Conservation (phyloP, 2,113 vertebrate species). For the Epinephelus lanceolatus region DNA sequence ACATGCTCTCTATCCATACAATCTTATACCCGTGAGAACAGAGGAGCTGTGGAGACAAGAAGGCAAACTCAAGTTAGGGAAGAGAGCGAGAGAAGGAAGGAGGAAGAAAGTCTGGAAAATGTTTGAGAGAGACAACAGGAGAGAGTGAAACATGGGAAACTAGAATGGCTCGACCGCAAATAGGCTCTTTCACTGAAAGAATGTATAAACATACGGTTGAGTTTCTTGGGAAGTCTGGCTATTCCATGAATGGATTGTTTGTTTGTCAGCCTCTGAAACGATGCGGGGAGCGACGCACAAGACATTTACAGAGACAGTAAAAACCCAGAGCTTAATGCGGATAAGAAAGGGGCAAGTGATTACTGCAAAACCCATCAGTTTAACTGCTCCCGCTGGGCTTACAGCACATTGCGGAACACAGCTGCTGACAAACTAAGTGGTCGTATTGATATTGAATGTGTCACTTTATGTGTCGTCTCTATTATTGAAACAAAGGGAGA, state of each 20-base stretch:
- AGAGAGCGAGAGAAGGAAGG: slow-evolving; percentile 1
- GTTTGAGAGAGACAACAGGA: slow-evolving; percentile 54
- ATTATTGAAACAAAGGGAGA: not conserved
- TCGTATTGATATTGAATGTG: not conserved
- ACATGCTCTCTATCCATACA: slow-evolving; percentile 32
- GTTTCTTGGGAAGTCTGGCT: slow-evolving; percentile 70
- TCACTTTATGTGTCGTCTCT: not conserved
- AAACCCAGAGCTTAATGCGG: slow-evolving; percentile 16
- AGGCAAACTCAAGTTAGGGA: not conserved
- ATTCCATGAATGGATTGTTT: slow-evolving; percentile 71
- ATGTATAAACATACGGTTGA: slow-evolving; percentile 78
- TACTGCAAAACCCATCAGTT: slow-evolving; percentile 13
- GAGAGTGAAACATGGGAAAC: slow-evolving; percentile 59
- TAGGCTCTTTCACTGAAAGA: slow-evolving; percentile 64
- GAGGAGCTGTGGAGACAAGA: not conserved
- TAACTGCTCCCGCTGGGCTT: not conserved
- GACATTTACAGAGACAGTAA: slow-evolving; percentile 32
- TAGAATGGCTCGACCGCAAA: slow-evolving; percentile 66
- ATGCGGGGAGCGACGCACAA: slow-evolving; percentile 45
- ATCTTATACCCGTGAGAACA: slow-evolving; percentile 33
- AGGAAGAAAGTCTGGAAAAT: slow-evolving; percentile 49
- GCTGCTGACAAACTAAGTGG: not conserved
- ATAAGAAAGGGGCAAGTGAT: slow-evolving; percentile 26
- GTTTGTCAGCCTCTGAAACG: slow-evolving; percentile 64
- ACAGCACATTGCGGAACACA: not conserved